Evolutionary conservation across 2,113 vertebrate species (phyloP), one percentile per base, ranked within the genome.

Genomic region (Acinonyx jubatus): DNA sequence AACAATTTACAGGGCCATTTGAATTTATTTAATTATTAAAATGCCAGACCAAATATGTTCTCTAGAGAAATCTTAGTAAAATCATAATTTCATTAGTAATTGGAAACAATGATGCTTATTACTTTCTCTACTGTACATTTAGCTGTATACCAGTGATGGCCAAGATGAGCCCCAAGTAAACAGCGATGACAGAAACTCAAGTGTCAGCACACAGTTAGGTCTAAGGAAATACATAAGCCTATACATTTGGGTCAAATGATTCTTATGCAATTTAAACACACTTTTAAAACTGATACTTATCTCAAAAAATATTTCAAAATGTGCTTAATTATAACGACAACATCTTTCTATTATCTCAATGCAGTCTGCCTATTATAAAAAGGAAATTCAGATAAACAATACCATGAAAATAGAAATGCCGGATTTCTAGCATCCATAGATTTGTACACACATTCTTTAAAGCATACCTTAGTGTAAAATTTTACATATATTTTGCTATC

Each of bases 1-100:
- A 97, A 97, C 36, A 96, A 94, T 97, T 97, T 94, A 92, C 29
- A 91, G n/a, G 45, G 80, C 52, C 45, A 61, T 76, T 97, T 97
- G 69, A 65, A 89, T 96, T 97, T 98, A 96, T 92, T 96, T 96
- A 97, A 96, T 97, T 97, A 97, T 98, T 98, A 97, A 96, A 97
- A 95, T 97, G 84, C 13, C 84, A 97, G 48, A 21, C 25, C 83
- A 96, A 98, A 96, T 23, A 63, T 21, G 78, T 9, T 96, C 73
- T 79, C 86, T 79, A 48, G 89, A 97, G 63, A 96, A 96, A 97
- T 93, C n/a, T 95, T 45, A 68, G 65, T 55, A 83, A 96, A 97
- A 92, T 61, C 91, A 11, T 74, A 87, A 92, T 92, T 50, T 97
- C 89, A 87, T 97, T 97, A 97, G 36, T 73, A 95, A 96, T 94